Evolutionary conservation across 2,113 vertebrate genomes (phyloP), one percentile per base, ranked within the genome.

Genomic region (Oenanthe oenanthe): DNA sequence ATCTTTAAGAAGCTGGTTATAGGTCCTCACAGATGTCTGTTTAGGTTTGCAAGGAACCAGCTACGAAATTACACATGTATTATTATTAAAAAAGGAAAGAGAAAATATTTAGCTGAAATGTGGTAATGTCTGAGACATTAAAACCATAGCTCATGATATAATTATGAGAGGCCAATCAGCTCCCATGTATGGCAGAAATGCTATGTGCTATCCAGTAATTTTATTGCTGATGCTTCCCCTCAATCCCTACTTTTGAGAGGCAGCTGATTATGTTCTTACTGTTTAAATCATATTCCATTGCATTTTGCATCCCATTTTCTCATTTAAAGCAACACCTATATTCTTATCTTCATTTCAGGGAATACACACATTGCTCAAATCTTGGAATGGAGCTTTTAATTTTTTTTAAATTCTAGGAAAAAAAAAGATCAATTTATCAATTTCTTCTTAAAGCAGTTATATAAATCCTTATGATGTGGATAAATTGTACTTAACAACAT

Each of bases 61-160:
- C 2, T 78, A 21, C 47, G 45, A 74, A 54, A 54, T 62, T 10
- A 51, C 53, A 18, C 2, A 45, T 28, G 3, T 42, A n/a, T 29
- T 28, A 3, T 3, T 32, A 87, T 38, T 63, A 66, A 70, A 82
- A 91, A 80, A 10, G 17, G 15, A 31, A 82, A 45, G 3, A 36
- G 36, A 80, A 48, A 1, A 0, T 70, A n/a, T 68, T 77, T 72
- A 40, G 10, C 6, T 1, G 0, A n/a, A 68, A 53, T 19, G 24
- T 4, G 7, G 16, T 15, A 73, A 56, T 22, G 6, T 32, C 31
- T 82, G 42, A 74, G 18, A 62, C 4, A 50, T 47, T n/a, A 83
- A 85, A 82, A 7, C 7, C 28, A n/a, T 13, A 70, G 25, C 8
- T 78, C 20, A 43, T 16, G 19, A 8, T 57, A 36, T 43, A 82